Base-by-base conservation (phyloP, 2,113 vertebrate genomes). In the Todiramphus saurophagus region DNA sequence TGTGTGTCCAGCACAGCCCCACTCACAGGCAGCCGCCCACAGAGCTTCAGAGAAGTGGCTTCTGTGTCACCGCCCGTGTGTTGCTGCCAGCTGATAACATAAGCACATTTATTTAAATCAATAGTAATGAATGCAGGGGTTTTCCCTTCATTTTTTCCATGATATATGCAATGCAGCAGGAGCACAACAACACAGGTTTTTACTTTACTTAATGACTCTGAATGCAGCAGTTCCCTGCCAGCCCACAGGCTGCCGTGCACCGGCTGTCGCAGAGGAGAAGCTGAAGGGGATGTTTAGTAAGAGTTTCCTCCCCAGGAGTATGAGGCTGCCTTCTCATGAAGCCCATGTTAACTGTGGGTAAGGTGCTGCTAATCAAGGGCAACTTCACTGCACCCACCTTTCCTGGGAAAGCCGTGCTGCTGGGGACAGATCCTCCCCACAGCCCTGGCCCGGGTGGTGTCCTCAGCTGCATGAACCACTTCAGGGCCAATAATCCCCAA, bases 401-500 rank as follows among this genome's bases (percentile, higher is more conserved):
- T 28, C 53, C 41, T 0, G 51, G 44, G 23, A 73, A 56, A 44
- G 10, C 15, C 0, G 0, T 2, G 21, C 21, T 60, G 48, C 24
- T 1, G 3, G 19, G 33, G 17, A 35, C 4, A 5, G 31, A 46
- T 18, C 28, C 33, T 37, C 24, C 27, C 37, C 3, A 0, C 24
- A 7, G 3, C 18, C 56, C 24, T 33, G 21, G 6, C 24, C 31
- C 3, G 1, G 27, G 14, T 13, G 6, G 1, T 62, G 28, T 19
- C 44, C 33, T 48, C 60, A 75, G 83, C 66, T 87, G 16, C 3
- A 2, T 51, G 7, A 10, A 33, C 66, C 39, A 41, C 43, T 48
- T 13, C 58, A 39, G 24, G 24, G 27, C 44, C 2, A 69, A 8
- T 33, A 67, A 79, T 10, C 7, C 16, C 21, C 44, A 33, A n/a